Conservation (phyloP, 1,140 invertebrate genomes). For the Argopecten irradians region DNA sequence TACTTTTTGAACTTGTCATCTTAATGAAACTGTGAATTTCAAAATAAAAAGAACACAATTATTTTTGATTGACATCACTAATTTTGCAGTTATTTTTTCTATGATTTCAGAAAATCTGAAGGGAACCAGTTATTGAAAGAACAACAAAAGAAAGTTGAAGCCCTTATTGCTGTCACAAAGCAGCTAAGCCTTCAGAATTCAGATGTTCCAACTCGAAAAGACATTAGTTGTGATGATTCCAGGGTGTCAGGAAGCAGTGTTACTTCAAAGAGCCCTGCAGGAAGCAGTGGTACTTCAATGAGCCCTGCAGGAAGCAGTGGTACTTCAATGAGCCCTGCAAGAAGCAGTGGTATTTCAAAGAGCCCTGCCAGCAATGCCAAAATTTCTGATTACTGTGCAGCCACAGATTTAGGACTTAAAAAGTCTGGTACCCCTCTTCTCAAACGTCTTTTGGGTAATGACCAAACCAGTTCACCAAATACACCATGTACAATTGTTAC, state of each 20-base stretch:
- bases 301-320: too few relatives aligned
- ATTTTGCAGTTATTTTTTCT: background rate
- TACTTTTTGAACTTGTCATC: too few relatives aligned
- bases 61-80: background rate
- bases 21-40: too few relatives aligned
- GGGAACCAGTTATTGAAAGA: constrained; percentile 25
- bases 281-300: background rate
- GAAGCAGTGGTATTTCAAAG: background rate
- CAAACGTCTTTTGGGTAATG: background rate
- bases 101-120: constrained; percentile 34
- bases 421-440: background rate
- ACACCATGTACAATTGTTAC: background rate
- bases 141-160: constrained; percentile 28
- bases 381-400: background rate
- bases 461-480: background rate
- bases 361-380: background rate
- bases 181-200: constrained; percentile 23
- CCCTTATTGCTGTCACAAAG: constrained; percentile 35
- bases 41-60: too few relatives aligned
- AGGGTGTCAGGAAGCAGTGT: background rate
- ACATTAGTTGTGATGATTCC: background rate
- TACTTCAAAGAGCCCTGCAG: background rate
- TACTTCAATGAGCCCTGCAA: background rate
- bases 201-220: background rate
- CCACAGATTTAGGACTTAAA: background rate